Evolutionary conservation across 53 echinoderm and acorn worm species (phyloP).

Genomic region (Holothuria scabra): DNA sequence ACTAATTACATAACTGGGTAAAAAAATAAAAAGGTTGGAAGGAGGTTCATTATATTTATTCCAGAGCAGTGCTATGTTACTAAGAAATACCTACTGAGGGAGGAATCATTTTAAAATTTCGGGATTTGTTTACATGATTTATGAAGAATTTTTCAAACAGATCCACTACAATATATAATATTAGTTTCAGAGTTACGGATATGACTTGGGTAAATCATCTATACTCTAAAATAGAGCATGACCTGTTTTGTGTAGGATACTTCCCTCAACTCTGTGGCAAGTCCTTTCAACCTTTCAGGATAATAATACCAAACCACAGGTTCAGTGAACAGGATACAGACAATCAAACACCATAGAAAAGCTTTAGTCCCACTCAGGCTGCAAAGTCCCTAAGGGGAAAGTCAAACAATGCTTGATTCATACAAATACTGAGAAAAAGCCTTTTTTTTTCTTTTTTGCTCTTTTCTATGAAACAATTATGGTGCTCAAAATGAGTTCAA

Average conservation of each 20-base stretch:
- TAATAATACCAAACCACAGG: slow-evolving; percentile 5
- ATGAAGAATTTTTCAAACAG: too few species aligned
- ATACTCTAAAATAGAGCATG: neutral
- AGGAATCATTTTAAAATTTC: too few species aligned
- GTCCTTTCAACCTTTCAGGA: neutral
- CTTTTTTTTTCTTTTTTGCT: slow-evolving; percentile 10
- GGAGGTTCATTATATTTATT: too few species aligned
- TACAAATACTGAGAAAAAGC: slow-evolving; percentile 5
- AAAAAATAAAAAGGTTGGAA: too few species aligned
- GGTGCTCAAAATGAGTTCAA: slow-evolving; percentile 32
- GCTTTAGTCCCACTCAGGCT: slow-evolving; percentile 17
- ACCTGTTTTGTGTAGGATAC: slow-evolving; percentile 1
- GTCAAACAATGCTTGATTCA: slow-evolving; percentile 4
- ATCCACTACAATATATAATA: too few species aligned
- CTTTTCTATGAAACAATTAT: slow-evolving; percentile 26
- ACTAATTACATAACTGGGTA: too few species aligned
- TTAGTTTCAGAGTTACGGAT: too few species aligned
- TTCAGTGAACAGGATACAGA: slow-evolving; percentile 24
- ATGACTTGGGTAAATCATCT: too few species aligned
- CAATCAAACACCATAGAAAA: slow-evolving; percentile 7
- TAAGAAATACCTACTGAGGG: too few species aligned
- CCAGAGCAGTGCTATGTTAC: too few species aligned
- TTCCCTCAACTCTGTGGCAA: too few species aligned
- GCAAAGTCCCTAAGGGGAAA: slow-evolving; percentile 4
- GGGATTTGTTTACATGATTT: too few species aligned